Base-by-base conservation (phyloP, 2,888 invertebrate species). In the Tachina lurida region DNA sequence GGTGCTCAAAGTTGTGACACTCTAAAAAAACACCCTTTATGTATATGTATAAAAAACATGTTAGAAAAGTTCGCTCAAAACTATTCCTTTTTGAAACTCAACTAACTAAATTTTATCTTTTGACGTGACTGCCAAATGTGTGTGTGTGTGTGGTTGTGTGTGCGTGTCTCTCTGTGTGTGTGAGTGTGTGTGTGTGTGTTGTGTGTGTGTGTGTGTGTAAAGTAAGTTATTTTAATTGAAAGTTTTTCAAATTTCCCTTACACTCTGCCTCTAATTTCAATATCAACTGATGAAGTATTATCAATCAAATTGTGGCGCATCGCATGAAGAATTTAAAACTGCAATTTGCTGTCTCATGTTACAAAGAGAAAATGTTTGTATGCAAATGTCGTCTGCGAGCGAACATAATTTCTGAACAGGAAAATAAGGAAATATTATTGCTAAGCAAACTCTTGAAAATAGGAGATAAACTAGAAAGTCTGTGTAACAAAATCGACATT, bases 391-490 rank as follows among this genome's bases (percentile, higher is more conserved):
- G 22, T 60, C 70, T 54, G 17, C 12, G 19, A 19, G 39, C 12
- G 68, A 75, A 68, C 43, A 68, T 31, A 60, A 67, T 45, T 68
- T 74, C 75, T 81, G 45, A 54, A 75, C 52, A 31, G 74, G 68
- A 81, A 81, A 67, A 58, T 63, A 43, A 58, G 52, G 31, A 81
- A 68, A 62, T 60, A 45, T 52, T 81, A 60, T 47, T 54, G 74
- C 60, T 54, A 60, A 60, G 74, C 74, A 74, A 68, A 56, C 60
- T 67, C 17, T 31, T 52, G 2, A 17, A 62, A 71, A 58, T 31
- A 58, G 39, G 43, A 65, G 47, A 67, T 22, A 62, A 58, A 43
- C 22, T 47, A 13, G 19, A 43, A 47, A 47, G 31, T 60, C 31
- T 22, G 49, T 80, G 67, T 49, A 43, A 43, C 49, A 49, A 47